Evolutionary conservation across 2,888 invertebrate species (phyloP), one percentile per base, ranked within the genome.

Genomic region (Ormyrus rosae): DNA sequence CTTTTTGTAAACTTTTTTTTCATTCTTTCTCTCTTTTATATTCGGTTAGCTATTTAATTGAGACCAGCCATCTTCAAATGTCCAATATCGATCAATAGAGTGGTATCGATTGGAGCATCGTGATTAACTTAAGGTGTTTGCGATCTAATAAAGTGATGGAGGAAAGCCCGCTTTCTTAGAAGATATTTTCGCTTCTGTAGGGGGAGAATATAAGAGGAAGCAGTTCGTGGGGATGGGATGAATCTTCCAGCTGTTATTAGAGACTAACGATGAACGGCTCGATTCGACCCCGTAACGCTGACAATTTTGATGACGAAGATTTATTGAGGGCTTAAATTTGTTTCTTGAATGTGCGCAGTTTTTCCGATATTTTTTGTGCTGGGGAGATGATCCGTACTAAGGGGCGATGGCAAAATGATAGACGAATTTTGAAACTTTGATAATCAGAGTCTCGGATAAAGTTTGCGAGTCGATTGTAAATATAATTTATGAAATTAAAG

Each of bases 261-360:
- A 56, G 63, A 56, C 53, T 77, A 77, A 77, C 63, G 70, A 50
- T 6, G 34, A 34, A 13, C 51, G 55, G 8, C 19, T 19, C 19
- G 19, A 19, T 19, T 19, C 19, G 19, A 45, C 60, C 46, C 11
- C 45, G 5, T 50, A 64, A 13, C 63, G 55, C 60, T 70, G 71
- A 78, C 64, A 71, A 78, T 71, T 53, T 53, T 45, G 56, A 77
- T 78, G 70, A 78, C 64, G 19, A 78, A 58, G 71, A 78, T 78
- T 70, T 77, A 77, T 77, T 55, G 13, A 48, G 19, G 6, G 5
- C 61, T 10, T 6, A 61, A 76, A 68, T 68, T 76, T 60, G 8
- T 65, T 73, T 56, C 8, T 64, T 10, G 19, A 6, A 56, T 13
- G 0, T 6, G 6, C 51, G 55, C 2, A 10, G 1, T 63, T 64